Evolutionary conservation across 2,888 invertebrate species (phyloP).

Genomic region (Perizoma affinitatum): DNA sequence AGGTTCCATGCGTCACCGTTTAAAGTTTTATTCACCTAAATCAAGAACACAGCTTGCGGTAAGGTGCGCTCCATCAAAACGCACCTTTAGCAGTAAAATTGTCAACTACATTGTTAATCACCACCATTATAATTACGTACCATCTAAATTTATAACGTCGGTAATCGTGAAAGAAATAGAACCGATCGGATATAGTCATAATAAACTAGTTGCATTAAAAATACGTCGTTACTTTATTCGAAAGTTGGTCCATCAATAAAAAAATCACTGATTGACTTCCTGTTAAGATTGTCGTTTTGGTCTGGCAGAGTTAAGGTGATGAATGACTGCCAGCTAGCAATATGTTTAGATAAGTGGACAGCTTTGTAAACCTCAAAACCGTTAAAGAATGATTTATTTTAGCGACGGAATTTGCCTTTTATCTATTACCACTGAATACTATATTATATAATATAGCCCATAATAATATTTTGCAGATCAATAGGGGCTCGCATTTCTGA

Average conservation of each 20-base stretch:
- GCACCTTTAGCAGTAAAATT: conserved; percentile 27
- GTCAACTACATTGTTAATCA: conserved; percentile 31
- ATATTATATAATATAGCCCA: too few species aligned
- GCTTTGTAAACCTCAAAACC: too few species aligned
- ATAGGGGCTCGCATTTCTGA: too few species aligned
- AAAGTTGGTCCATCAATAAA: conserved; percentile 68
- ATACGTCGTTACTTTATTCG: conserved; percentile 51
- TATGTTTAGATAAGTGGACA: too few species aligned
- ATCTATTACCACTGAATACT: too few species aligned
- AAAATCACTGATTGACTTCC: conserved; percentile 69
- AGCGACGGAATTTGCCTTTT: too few species aligned
- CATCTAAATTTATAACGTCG: conserved; percentile 46
- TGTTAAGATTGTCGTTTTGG: conserved; percentile 46
- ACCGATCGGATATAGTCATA: conserved; percentile 43
- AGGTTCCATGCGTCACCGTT: too few species aligned
- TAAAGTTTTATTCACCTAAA: too few species aligned
- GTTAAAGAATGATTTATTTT: too few species aligned
- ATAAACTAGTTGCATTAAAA: conserved; percentile 49
- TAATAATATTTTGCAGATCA: too few species aligned
- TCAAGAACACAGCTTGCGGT: too few species aligned
- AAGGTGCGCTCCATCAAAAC: not conserved
- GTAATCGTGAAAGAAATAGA: conserved; percentile 48
- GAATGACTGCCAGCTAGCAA: conserved; percentile 21
- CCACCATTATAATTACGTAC: conserved; percentile 23
- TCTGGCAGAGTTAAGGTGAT: conserved; percentile 38